Conservation (phyloP, 64 coral and sea anemone species). For the Orbicella faveolata region DNA sequence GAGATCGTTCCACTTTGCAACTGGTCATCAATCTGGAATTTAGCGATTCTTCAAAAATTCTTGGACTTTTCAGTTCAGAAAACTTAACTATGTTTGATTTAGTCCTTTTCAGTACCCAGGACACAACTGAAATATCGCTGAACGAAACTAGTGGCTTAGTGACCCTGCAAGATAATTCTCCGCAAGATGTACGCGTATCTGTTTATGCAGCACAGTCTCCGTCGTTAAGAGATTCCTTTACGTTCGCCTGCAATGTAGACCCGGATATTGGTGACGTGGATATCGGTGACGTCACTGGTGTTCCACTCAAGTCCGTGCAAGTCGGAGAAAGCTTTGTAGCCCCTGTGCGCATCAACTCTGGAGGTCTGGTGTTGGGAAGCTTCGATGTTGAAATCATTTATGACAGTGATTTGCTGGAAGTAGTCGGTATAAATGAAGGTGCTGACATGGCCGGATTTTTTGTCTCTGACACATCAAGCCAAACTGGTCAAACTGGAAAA, state of each 20-base stretch:
- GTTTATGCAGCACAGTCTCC: slow-evolving; percentile 13
- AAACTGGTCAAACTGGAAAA: slow-evolving; percentile 18
- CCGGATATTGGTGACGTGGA: slow-evolving; percentile 65
- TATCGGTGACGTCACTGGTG: slow-evolving; percentile 44
- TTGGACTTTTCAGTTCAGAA: background rate
- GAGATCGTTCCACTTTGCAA: slow-evolving; percentile 17
- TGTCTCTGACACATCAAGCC: background rate
- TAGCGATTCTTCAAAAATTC: slow-evolving; percentile 34
- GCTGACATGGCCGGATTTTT: slow-evolving; percentile 46
- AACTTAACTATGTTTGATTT: slow-evolving; percentile 43
- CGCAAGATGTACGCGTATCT: slow-evolving; percentile 27
- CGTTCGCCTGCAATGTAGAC: slow-evolving; percentile 47
- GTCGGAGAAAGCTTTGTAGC: slow-evolving; percentile 19
- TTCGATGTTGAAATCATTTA: slow-evolving; percentile 37
- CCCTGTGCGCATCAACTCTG: slow-evolving; percentile 50
- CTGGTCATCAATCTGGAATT: slow-evolving; percentile 20
- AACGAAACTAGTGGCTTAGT: slow-evolving; percentile 46
- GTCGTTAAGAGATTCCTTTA: slow-evolving; percentile 11
- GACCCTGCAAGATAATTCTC: slow-evolving; percentile 29
- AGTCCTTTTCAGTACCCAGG: slow-evolving; percentile 30
- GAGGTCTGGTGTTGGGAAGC: slow-evolving; percentile 33
- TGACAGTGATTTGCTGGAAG: background rate
- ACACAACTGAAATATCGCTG: slow-evolving; percentile 27
- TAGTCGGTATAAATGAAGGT: slow-evolving; percentile 38
- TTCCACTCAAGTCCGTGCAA: slow-evolving; percentile 10